phyloP scores from a whole-genome alignment of 2,113 vertebrate genomes.

The Origma solitaria region DNA sequence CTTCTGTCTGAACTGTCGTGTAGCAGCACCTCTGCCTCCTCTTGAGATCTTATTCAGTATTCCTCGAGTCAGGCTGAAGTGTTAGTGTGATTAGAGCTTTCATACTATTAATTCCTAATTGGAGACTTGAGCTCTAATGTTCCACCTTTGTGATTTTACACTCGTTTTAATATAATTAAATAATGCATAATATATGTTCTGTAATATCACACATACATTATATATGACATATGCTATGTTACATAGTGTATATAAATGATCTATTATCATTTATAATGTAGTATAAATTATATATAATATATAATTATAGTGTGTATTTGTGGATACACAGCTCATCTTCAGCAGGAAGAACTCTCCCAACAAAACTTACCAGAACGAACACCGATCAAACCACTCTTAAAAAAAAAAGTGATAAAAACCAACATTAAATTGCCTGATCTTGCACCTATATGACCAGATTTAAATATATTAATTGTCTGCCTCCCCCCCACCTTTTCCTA shows the following conservation, averaged over 20 bases:
- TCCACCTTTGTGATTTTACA: neutral
- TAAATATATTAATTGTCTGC: neutral
- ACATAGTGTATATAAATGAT: neutral
- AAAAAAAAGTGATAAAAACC: neutral
- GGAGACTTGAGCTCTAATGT: neutral
- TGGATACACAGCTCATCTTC: neutral
- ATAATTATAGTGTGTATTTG: neutral
- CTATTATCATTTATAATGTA: neutral
- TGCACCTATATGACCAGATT: neutral
- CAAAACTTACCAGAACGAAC: neutral
- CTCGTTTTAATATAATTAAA: neutral
- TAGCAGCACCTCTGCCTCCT: neutral
- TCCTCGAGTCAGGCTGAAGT: neutral
- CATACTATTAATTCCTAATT: neutral
- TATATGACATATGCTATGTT: neutral
- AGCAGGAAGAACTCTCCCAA: neutral
- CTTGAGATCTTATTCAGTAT: neutral
- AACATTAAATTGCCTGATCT: neutral
- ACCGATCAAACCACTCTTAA: neutral
- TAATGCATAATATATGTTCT: neutral
- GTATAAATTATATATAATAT: neutral
- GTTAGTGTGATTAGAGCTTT: neutral
- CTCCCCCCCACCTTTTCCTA: neutral
- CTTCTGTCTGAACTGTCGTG: neutral
- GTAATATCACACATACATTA: neutral